phyloP scores from a whole-genome alignment of 2,888 invertebrate genomes.

The Hirtodrosophila alboralis region DNA sequence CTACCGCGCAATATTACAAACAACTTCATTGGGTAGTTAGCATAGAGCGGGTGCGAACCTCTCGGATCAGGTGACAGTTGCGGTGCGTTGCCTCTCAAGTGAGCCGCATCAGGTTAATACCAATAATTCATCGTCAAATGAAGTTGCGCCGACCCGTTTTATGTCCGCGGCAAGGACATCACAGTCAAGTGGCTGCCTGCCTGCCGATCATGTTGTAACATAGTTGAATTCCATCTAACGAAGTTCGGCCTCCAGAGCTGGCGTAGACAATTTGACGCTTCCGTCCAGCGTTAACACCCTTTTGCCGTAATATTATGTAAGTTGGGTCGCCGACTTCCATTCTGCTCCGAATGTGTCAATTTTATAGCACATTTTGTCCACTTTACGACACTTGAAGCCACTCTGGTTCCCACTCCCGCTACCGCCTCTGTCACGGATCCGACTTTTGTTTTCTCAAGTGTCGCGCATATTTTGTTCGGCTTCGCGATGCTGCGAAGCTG shows the following conservation, averaged over 20 bases:
- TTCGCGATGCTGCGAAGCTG: conserved; percentile 16
- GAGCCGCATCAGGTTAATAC: conserved; percentile 69
- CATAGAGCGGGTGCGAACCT: conserved; percentile 61
- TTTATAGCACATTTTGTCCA: conserved; percentile 67
- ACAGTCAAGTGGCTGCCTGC: conserved; percentile 50
- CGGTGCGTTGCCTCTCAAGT: conserved; percentile 75
- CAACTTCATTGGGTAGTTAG: conserved; percentile 56
- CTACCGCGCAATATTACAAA: conserved; percentile 47
- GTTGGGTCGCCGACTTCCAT: conserved; percentile 15
- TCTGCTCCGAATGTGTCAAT: conserved; percentile 69
- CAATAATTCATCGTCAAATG: conserved; percentile 78
- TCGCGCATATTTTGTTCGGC: conserved; percentile 44
- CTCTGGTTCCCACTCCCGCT: conserved; percentile 14
- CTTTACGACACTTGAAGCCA: conserved; percentile 74
- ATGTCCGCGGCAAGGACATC: conserved; percentile 51
- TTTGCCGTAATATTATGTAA: conserved; percentile 56
- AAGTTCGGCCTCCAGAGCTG: conserved; percentile 40
- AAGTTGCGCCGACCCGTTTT: conserved; percentile 69
- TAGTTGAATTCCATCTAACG: conserved; percentile 21
- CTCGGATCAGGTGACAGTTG: conserved; percentile 76
- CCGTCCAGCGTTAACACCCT: conserved; percentile 74
- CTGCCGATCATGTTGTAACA: conserved; percentile 60
- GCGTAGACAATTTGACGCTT: conserved; percentile 83
- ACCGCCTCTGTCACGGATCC: conserved; percentile 36
- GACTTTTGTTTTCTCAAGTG: conserved; percentile 72